Percentiles rank a stretch among this genome's conserved stretches.
phyloP scores from a whole-genome alignment of 2,113 vertebrate genomes.

The Bostrychus sinensis region DNA sequence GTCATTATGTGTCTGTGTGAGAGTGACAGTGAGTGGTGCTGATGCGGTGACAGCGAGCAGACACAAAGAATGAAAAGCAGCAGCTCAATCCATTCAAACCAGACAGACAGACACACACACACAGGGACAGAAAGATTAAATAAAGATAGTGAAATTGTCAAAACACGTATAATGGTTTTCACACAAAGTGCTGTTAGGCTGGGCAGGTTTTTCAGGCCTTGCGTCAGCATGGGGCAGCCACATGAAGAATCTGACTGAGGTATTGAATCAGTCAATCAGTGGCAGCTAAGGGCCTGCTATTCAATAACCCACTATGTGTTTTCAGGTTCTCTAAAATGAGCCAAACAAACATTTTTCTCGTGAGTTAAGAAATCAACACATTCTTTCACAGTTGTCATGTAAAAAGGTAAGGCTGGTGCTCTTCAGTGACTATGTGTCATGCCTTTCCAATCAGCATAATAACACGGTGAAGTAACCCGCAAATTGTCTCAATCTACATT shows the following conservation, averaged over 20 bases:
- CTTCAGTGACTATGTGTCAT: conserved; percentile 25
- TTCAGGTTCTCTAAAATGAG: conserved; percentile 26
- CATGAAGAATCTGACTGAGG: conserved; percentile 40
- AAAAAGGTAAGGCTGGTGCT: conserved; percentile 17
- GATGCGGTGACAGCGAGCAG: conserved; percentile 40
- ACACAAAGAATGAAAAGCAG: conserved; percentile 12
- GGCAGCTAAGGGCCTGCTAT: conserved; percentile 37
- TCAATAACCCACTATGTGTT: conserved; percentile 51
- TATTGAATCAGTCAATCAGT: conserved; percentile 52
- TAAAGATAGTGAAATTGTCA: background rate
- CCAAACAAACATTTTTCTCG: conserved; percentile 46
- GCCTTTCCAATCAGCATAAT: conserved; percentile 32
- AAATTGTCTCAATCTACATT: conserved; percentile 43
- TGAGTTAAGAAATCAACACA: conserved; percentile 47
- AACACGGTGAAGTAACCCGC: conserved; percentile 11
- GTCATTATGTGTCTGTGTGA: conserved; percentile 38
- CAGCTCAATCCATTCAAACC: conserved; percentile 1
- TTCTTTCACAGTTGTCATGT: conserved; percentile 23
- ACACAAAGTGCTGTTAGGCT: conserved; percentile 16
- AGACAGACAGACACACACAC: background rate
- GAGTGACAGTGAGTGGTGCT: conserved; percentile 45
- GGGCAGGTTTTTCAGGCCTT: conserved; percentile 19
- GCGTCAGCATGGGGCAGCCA: conserved; percentile 36
- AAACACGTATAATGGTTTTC: conserved; percentile 7
- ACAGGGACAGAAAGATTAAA: background rate